Base-by-base conservation (phyloP, 92 coral and sea anemone species). In the Parazoanthus swiftii region DNA sequence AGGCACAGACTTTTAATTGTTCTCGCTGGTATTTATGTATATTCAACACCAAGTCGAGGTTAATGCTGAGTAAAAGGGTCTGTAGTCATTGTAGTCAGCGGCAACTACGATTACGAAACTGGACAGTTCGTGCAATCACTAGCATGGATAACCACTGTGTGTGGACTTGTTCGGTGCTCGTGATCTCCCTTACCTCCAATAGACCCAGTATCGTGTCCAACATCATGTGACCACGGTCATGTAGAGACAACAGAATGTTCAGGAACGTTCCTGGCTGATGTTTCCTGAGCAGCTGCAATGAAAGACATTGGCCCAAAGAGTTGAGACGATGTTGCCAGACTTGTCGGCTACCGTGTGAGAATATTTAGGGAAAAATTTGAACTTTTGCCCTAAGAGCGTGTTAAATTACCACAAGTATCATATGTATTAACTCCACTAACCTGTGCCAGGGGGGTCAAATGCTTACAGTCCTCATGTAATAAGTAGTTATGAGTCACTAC, bases 381-480 rank as follows among this genome's bases (percentile, higher is more conserved):
- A 8, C 50, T 29, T 29, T 29, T 44, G 8, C 50, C 11, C 11
- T 5, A 10, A 5, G 51, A 0, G 11, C 51, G 9, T 9, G 51
- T 46, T 46, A 46, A 10, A 9, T 46, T 46, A 46, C 8, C 8
- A 46, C 44, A 81, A 44, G 58, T 11, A 46, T 3, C 36, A 56
- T 25, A 35, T 14, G 10, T 80, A 39, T 33, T 18, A 21, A 6
- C 13, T 59, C 5, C 16, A 86, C 67, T 63, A 70, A 95, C 99
- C 95, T 96, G 98, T 63, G 96, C 95, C 44, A 96, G 85, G 1
- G 99, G 99, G 29, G 95, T 96, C 59, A 96, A 90, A 26, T 89
- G 94, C 70, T 92, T 86, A 72, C 90, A 92, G 84, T 96, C 95
- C 35, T 92, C 93, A 80, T 95, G 96, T 26, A 96, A 89, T 54